A percentile compares a stretch with the other conserved stretches of the same genome.
phyloP scores from a whole-genome alignment of 2,113 vertebrate species.

The Chionomys nivalis region DNA sequence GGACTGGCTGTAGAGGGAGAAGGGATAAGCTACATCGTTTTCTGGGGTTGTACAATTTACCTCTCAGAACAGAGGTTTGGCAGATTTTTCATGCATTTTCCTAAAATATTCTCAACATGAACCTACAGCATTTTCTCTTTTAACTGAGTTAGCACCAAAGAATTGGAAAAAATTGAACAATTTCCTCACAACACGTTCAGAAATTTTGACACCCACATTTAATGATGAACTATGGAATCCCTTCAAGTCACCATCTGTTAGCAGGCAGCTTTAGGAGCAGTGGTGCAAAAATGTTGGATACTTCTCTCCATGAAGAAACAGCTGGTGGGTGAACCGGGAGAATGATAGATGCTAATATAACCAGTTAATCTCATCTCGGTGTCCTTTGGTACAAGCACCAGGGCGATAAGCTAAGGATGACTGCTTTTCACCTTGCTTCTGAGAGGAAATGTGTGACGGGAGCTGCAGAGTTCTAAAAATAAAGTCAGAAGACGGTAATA shows the following conservation, averaged over 20 bases:
- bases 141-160: constrained; percentile 51
- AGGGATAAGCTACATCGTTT: not conserved
- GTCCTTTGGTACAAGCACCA: constrained; percentile 33
- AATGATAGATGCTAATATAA: constrained; percentile 60
- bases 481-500: not conserved
- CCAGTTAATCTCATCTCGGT: constrained; percentile 59
- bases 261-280: constrained; percentile 33
- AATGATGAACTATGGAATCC: constrained; percentile 74
- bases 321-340: constrained; percentile 60
- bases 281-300: constrained; percentile 49
- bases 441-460: not conserved
- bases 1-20: not conserved
- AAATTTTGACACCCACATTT: constrained; percentile 67
- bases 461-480: constrained; percentile 38
- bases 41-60: not conserved
- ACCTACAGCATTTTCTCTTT: not conserved
- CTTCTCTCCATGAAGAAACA: constrained; percentile 59
- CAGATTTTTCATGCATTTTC: constrained; percentile 43
- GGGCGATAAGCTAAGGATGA: constrained; percentile 67
- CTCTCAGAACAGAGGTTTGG: not conserved
- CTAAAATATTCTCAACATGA: constrained; percentile 43
- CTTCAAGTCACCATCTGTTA: constrained; percentile 69
- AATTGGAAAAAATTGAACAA: constrained; percentile 48
- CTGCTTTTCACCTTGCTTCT: constrained; percentile 66
- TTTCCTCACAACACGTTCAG: constrained; percentile 66